Percentiles rank a stretch among this genome's conserved stretches.
Conservation (phyloP, 1,140 invertebrate genomes). For the Rhagoletis pomonella region DNA sequence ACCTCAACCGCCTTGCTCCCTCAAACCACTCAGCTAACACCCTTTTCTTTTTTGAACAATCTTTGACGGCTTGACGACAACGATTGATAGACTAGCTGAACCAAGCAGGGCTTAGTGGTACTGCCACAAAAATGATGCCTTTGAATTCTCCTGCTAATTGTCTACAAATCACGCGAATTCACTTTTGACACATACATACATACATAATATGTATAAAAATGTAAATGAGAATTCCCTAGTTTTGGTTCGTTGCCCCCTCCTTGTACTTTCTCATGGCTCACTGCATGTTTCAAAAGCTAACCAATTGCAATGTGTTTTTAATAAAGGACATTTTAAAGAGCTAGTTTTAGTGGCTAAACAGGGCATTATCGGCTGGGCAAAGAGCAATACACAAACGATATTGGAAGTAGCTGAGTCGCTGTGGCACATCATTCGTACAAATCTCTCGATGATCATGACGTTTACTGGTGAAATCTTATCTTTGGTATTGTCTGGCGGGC, state of each 20-base stretch:
- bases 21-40: too few relatives aligned
- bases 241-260: conserved; percentile 4
- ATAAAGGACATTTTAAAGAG: conserved; percentile 75
- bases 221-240: background rate
- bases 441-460: conserved; percentile 92
- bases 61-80: too few relatives aligned
- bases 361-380: conserved; percentile 86
- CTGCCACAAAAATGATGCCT: too few relatives aligned
- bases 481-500: conserved; percentile 91
- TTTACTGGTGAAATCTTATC: conserved; percentile 91
- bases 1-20: too few relatives aligned
- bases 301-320: conserved; percentile 69
- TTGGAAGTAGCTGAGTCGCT: conserved; percentile 92
- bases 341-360: conserved; percentile 75
- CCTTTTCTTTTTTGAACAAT: too few relatives aligned
- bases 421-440: conserved; percentile 94
- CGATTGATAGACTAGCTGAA: too few relatives aligned
- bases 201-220: conserved; percentile 13
- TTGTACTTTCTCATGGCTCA: conserved; percentile 49
- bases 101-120: too few relatives aligned
- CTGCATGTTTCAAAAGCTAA: conserved; percentile 71
- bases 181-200: background rate
- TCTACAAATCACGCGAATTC: background rate
- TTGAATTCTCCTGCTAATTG: background rate
- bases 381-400: conserved; percentile 94